Percentiles rank a stretch among this genome's conserved stretches.
Evolutionary conservation across 2,113 vertebrate species (phyloP).

Genomic region (Dascyllus trimaculatus): DNA sequence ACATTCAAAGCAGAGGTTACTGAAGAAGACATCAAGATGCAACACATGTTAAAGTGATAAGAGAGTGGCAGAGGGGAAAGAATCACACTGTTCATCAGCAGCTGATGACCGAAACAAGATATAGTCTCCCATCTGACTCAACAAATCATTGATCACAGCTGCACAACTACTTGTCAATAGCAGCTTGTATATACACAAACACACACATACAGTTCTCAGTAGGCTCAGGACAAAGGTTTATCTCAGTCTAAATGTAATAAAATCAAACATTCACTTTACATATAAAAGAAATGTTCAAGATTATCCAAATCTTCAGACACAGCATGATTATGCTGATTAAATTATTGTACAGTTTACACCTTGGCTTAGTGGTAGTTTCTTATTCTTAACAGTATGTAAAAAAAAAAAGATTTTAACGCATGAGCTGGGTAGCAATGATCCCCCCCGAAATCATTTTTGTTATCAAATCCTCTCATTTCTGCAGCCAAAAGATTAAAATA

Average conservation of each 20-base stretch:
- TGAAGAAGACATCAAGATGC: not conserved
- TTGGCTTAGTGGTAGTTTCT: not conserved
- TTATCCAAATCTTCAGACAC: not conserved
- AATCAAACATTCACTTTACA: not conserved
- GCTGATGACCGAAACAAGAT: conserved; percentile 1
- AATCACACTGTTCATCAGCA: not conserved
- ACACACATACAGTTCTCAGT: not conserved
- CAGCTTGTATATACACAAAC: not conserved
- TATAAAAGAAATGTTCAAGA: not conserved
- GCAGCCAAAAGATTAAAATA: conserved; percentile 57
- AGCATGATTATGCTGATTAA: not conserved
- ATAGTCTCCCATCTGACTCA: not conserved
- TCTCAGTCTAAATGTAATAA: not conserved
- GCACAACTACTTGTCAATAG: conserved; percentile 11
- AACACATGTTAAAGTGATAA: not conserved
- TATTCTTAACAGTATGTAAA: conserved; percentile 1
- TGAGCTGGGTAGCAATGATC: not conserved
- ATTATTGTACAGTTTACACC: not conserved
- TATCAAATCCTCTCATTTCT: conserved; percentile 36
- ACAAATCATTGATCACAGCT: conserved; percentile 25
- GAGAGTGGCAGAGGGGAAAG: not conserved
- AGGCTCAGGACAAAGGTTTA: not conserved
- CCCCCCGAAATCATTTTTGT: conserved; percentile 23
- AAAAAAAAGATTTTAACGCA: not conserved
- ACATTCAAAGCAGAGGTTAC: too few relatives aligned